These are phyloP conservation scores for Centroberyx gerrardi DNA, from an alignment of 2,797 vertebrate genomes.

Conservation along the genomic window DNA sequence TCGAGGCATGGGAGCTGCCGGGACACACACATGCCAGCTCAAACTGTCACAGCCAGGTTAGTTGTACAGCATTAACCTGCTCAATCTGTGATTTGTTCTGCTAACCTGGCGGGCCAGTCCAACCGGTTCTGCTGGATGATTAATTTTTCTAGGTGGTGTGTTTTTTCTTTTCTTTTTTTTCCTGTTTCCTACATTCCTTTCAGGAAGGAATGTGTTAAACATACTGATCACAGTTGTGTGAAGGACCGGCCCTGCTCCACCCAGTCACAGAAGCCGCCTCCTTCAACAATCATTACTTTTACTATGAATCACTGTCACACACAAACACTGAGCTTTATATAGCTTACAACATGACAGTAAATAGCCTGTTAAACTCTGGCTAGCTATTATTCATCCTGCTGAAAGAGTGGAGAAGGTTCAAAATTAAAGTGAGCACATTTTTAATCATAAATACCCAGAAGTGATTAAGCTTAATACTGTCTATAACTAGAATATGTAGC, in stretches of 20 bases:
- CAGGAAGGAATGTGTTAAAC: conserved; percentile 63
- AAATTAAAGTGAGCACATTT: neutral
- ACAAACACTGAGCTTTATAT: neutral
- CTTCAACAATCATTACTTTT: neutral
- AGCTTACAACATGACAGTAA: neutral
- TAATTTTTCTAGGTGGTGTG: conserved; percentile 26
- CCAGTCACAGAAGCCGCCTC: neutral
- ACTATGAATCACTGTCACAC: neutral
- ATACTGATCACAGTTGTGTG: conserved; percentile 23
- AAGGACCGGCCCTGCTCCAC: conserved; percentile 48
- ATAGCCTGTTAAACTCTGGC: neutral
- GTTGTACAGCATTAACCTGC: neutral
- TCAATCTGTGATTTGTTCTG: neutral
- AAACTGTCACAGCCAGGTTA: conserved; percentile 1
- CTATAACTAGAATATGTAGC: no score
- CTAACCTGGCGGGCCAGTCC: conserved; percentile 35
- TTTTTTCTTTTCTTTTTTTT: conserved; percentile 11
- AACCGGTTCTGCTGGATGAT: conserved; percentile 62
- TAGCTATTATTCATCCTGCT: neutral
- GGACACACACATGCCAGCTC: conserved; percentile 15
- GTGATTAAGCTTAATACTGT: neutral
- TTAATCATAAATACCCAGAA: neutral
- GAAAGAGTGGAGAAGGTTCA: neutral
- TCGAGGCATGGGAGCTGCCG: conserved; percentile 46
- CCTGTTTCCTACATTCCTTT: conserved; percentile 45